phyloP scores from a whole-genome alignment of 37 sponge, comb jelly and placozoan species.

The Beroe ovata region DNA sequence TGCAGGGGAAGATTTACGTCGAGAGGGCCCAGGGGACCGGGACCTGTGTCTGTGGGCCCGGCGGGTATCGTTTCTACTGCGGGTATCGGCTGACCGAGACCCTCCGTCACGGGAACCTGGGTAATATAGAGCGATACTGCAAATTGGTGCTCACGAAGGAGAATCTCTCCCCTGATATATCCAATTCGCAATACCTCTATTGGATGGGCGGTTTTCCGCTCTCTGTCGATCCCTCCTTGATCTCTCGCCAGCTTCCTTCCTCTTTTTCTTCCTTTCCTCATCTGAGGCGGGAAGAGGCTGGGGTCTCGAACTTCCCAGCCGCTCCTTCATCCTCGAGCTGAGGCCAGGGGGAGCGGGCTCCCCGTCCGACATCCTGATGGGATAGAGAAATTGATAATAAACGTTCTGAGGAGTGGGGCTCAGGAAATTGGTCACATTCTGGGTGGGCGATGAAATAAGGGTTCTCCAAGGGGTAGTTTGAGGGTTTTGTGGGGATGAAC shows the following conservation, averaged over 20 bases:
- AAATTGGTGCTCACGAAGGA: too few species aligned
- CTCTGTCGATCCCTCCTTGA: background rate
- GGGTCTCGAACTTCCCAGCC: background rate
- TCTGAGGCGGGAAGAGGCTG: background rate
- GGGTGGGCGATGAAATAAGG: too few species aligned
- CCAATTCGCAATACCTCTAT: too few species aligned
- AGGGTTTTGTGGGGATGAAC: background rate
- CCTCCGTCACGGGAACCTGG: constrained; percentile 6
- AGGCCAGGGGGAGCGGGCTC: constrained; percentile 61
- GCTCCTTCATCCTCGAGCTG: constrained; percentile 16
- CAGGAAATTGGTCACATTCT: too few species aligned
- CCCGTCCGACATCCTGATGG: constrained; percentile 39
- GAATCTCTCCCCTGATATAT: too few species aligned
- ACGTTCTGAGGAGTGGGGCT: too few species aligned
- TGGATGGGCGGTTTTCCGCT: background rate
- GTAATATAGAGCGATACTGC: too few species aligned
- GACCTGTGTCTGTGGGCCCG: background rate
- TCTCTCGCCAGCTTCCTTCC: constrained; percentile 16
- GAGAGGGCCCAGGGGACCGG: background rate
- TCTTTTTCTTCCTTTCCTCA: background rate
- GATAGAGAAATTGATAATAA: too few species aligned
- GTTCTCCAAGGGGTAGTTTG: too few species aligned
- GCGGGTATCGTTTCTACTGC: background rate
- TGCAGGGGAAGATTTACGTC: background rate
- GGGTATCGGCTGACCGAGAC: too few species aligned